Percentiles rank a stretch among this genome's conserved stretches.
Evolutionary conservation across 2,888 invertebrate species (phyloP).

Genomic region (Oscheius sp.): DNA sequence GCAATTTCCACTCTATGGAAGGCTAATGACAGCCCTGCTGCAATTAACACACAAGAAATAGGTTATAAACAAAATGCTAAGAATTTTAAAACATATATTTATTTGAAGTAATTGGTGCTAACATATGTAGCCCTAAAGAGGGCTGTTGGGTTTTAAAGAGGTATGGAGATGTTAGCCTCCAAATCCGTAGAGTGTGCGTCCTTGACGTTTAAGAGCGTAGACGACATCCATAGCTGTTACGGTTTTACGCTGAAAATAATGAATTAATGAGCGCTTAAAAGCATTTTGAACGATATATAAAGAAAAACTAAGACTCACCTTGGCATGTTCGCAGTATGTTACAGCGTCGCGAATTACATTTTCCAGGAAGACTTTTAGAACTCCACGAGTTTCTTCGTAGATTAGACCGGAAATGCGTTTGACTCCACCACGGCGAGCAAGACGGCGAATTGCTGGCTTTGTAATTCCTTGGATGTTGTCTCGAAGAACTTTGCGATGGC

Average conservation of each 20-base stretch:
- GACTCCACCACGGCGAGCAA: constrained; percentile 72
- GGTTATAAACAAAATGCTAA: no score
- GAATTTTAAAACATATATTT: no score
- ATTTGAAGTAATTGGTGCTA: no score
- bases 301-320: no score
- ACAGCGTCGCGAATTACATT: no score
- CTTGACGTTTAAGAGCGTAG: neutral
- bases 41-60: no score
- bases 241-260: no score
- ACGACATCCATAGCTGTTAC: neutral
- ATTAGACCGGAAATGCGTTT: constrained; percentile 52
- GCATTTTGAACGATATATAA: no score
- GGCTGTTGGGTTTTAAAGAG: neutral
- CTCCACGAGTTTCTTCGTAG: constrained; percentile 38
- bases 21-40: no score
- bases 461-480: constrained; percentile 75
- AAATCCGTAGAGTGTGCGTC: constrained; percentile 5
- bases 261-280: no score
- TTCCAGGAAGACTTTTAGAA: constrained; percentile 69
- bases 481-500: constrained; percentile 81
- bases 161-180: neutral
- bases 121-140: constrained; percentile 5
- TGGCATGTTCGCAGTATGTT: no score
- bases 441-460: constrained; percentile 73
- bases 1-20: no score